These are phyloP conservation scores for Portunus trituberculatus DNA, from an alignment of 1,140 invertebrate genomes.

Conservation along the genomic window DNA sequence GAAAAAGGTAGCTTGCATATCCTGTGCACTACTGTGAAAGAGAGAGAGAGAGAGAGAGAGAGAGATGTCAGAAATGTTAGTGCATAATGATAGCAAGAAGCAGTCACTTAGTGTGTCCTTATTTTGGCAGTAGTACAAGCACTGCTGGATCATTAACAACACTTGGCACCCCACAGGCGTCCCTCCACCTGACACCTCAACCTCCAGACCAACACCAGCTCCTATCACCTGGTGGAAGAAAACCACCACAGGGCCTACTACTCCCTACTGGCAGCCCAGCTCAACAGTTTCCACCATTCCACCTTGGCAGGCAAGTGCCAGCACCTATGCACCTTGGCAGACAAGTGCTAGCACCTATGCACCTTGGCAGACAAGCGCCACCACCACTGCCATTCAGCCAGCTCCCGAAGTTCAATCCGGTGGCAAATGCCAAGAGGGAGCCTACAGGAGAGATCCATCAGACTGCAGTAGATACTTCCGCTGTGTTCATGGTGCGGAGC, in stretches of 20 bases:
- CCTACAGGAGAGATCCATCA: conserved; percentile 84
- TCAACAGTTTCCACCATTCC: neutral
- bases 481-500: conserved; percentile 87
- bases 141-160: neutral
- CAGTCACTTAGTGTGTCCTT: neutral
- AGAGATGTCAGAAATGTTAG: no score
- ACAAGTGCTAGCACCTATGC: neutral
- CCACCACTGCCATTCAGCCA: neutral
- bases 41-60: no score
- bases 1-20: no score
- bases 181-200: neutral
- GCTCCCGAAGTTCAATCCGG: neutral
- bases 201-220: neutral
- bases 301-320: neutral
- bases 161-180: neutral
- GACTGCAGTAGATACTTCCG: conserved; percentile 91
- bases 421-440: conserved; percentile 80
- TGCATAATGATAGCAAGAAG: no score
- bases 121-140: neutral
- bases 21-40: no score
- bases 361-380: neutral
- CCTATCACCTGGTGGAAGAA: neutral
- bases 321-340: neutral
- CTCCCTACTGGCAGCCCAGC: neutral
- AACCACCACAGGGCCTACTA: neutral